Percentiles rank a stretch among this genome's conserved stretches.
Evolutionary conservation across 1,140 invertebrate genomes (phyloP).

Genomic region (Aphaenogaster rudis): DNA sequence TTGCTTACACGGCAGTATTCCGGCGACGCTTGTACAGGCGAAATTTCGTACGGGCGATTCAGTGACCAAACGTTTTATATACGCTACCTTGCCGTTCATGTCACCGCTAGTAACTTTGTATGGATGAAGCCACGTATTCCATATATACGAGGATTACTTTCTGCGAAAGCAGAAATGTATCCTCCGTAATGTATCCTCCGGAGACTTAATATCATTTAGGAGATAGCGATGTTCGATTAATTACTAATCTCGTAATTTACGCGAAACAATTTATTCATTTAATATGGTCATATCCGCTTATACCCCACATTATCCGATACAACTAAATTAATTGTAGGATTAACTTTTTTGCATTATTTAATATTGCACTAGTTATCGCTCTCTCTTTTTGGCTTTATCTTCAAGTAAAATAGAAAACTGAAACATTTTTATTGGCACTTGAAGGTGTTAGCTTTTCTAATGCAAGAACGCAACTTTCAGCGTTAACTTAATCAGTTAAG

Average conservation of each 20-base stretch:
- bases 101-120: conserved; percentile 21
- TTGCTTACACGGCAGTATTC: neutral
- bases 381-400: neutral
- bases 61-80: neutral
- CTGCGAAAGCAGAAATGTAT: neutral
- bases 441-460: neutral
- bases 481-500: neutral
- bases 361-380: neutral
- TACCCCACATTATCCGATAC: neutral
- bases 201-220: neutral
- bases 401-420: neutral
- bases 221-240: neutral
- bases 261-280: neutral
- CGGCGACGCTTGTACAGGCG: neutral
- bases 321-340: neutral
- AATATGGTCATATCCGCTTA: neutral
- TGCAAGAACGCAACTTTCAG: neutral
- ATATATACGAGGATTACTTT: neutral
- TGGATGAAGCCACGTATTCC: neutral
- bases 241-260: conserved; percentile 10
- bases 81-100: neutral
- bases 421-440: neutral
- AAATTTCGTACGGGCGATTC: conserved; percentile 29
- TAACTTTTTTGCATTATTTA: neutral
- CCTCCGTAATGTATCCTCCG: neutral